Percentiles rank a stretch among this genome's conserved stretches.
These are phyloP conservation scores for Capricornis sumatraensis DNA, from an alignment of 2,113 vertebrate species.

Conservation along the genomic window DNA sequence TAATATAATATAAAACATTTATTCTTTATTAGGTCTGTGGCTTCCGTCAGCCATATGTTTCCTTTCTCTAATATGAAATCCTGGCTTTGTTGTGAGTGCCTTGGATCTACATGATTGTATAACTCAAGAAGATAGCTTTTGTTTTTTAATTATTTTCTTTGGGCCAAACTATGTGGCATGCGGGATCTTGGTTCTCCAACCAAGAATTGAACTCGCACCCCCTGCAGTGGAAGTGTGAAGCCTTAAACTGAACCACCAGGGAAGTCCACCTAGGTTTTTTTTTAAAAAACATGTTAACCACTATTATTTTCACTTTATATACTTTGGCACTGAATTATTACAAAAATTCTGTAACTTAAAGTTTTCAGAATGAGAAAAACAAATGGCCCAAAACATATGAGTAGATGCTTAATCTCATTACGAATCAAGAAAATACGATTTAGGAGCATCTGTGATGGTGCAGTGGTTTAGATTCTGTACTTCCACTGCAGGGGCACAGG, in stretches of 20 bases:
- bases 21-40: constrained; percentile 4
- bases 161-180: background rate
- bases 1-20: background rate
- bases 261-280: background rate
- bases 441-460: background rate
- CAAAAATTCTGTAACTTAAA: background rate
- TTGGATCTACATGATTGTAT: background rate
- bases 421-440: background rate
- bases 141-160: background rate
- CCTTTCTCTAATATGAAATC: background rate
- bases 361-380: background rate
- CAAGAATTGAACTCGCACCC: background rate
- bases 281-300: background rate
- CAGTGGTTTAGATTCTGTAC: background rate
- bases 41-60: constrained; percentile 3
- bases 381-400: background rate
- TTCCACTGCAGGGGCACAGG: background rate
- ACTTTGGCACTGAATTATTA: background rate
- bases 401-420: background rate
- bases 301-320: background rate
- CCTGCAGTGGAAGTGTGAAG: background rate
- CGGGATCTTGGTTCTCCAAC: background rate
- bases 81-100: constrained; percentile 13
- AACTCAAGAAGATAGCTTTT: background rate
- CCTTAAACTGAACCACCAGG: background rate